A percentile compares a stretch with the other conserved stretches of the same genome.
Evolutionary conservation across 2,113 vertebrate species (phyloP).

Genomic region (Sinocyclocheilus rhinocerous): DNA sequence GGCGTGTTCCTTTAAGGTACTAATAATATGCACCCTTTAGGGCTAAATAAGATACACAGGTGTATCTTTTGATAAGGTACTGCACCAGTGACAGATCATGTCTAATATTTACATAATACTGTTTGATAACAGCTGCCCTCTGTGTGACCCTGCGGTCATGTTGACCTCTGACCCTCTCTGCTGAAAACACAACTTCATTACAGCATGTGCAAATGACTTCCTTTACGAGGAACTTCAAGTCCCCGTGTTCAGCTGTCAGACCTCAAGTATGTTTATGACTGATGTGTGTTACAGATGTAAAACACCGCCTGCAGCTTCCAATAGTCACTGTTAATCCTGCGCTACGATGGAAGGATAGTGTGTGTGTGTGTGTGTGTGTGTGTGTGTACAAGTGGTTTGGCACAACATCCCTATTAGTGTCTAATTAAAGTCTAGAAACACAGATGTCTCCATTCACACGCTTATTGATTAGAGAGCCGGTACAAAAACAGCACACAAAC

Average conservation of each 20-base stretch:
- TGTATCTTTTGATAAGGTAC: too few relatives aligned
- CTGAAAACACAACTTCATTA: not conserved
- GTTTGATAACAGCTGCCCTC: too few relatives aligned
- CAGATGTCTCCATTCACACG: not conserved
- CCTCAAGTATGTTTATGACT: not conserved
- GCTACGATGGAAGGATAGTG: not conserved
- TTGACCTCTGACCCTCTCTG: too few relatives aligned
- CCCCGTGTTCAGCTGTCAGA: not conserved
- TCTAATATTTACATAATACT: too few relatives aligned
- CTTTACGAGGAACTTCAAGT: not conserved
- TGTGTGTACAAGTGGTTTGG: not conserved
- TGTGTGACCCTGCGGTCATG: too few relatives aligned
- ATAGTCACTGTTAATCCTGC: not conserved
- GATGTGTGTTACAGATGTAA: not conserved
- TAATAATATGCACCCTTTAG: too few relatives aligned
- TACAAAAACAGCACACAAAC: slow-evolving; percentile 20
- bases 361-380: not conserved
- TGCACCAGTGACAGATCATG: too few relatives aligned
- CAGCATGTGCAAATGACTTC: not conserved
- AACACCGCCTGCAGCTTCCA: not conserved
- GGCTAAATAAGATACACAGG: too few relatives aligned
- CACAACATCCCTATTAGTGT: not conserved
- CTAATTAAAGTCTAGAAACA: not conserved
- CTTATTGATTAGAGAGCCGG: slow-evolving; percentile 16
- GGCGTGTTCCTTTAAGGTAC: too few relatives aligned